Percentiles rank a stretch among this genome's conserved stretches.
phyloP scores from a whole-genome alignment of 2,797 vertebrate genomes.

The Pseudochromis fuscus region DNA sequence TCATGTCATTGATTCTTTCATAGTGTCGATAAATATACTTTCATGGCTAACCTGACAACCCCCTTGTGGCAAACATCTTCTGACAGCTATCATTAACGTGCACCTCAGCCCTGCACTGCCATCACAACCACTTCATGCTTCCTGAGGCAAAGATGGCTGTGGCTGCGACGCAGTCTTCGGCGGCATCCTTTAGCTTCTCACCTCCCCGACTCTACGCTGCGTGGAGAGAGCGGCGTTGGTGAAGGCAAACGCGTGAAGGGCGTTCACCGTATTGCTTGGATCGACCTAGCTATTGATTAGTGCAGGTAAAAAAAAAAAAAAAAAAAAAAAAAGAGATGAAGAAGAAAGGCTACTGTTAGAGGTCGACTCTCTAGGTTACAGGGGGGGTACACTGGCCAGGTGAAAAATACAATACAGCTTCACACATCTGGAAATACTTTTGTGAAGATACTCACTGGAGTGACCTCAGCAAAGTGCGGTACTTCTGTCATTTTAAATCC shows the following conservation, averaged over 20 bases:
- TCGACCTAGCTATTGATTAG: conserved; percentile 61
- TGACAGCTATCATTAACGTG: conserved; percentile 80
- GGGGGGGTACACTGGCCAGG: conserved; percentile 48
- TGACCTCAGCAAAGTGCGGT: conserved; percentile 56
- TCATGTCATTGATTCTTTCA: conserved; percentile 73
- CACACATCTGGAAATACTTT: conserved; percentile 37
- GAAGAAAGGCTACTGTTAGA: conserved; percentile 47
- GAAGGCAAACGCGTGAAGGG: conserved; percentile 61
- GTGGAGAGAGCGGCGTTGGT: conserved; percentile 42
- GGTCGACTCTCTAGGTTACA: conserved; percentile 55
- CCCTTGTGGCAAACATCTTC: conserved; percentile 86
- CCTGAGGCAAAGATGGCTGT: conserved; percentile 66
- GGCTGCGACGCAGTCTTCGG: conserved; percentile 40
- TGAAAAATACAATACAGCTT: conserved; percentile 48
- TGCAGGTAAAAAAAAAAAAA: conserved; percentile 44
- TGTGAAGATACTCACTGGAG: conserved; percentile 35
- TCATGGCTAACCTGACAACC: conserved; percentile 84
- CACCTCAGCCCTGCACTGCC: conserved; percentile 79
- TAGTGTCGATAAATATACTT: conserved; percentile 85
- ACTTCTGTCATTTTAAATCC: conserved; percentile 39
- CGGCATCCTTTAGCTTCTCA: conserved; percentile 51
- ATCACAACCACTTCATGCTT: conserved; percentile 82
- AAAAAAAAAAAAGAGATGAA: conserved; percentile 14
- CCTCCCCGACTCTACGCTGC: conserved; percentile 31
- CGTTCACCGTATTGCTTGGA: conserved; percentile 70